Percentiles rank a stretch among this genome's conserved stretches.
phyloP scores from a whole-genome alignment of 1,140 invertebrate species.

The Tetramorium simillimum region DNA sequence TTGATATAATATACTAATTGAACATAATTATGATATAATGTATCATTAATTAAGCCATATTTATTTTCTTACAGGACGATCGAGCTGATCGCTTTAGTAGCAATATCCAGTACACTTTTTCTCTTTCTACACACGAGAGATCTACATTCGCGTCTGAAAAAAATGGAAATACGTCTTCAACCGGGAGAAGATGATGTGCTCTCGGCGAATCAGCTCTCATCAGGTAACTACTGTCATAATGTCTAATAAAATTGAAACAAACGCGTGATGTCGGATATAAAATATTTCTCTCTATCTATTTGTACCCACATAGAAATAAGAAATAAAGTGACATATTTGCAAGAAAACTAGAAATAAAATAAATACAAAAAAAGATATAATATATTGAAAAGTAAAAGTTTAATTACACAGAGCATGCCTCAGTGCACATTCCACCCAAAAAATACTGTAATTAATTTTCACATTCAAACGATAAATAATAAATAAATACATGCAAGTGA shows the following conservation, averaged over 20 bases:
- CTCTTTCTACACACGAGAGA: conserved; percentile 93
- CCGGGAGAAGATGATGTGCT: conserved; percentile 89
- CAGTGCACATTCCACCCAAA: background rate
- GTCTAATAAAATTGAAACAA: background rate
- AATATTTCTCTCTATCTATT: background rate
- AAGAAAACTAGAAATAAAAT: background rate
- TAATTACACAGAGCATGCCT: background rate
- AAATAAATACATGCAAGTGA: background rate
- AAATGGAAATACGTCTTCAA: conserved; percentile 91
- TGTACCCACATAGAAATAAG: background rate
- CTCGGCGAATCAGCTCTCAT: conserved; percentile 89
- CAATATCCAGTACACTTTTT: conserved; percentile 92
- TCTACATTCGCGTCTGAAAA: conserved; percentile 90
- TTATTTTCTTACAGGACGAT: conserved; percentile 86
- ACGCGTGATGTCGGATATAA: background rate
- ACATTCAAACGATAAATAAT: background rate
- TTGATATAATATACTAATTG: background rate
- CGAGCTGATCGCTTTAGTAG: conserved; percentile 91
- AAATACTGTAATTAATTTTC: background rate
- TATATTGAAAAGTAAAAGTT: background rate
- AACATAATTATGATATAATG: background rate
- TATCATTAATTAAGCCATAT: background rate
- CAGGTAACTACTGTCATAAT: conserved; percentile 86
- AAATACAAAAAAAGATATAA: background rate
- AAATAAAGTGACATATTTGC: background rate